Evolutionary conservation across 2,797 vertebrate species (phyloP).

Genomic region (Sciurus carolinensis): DNA sequence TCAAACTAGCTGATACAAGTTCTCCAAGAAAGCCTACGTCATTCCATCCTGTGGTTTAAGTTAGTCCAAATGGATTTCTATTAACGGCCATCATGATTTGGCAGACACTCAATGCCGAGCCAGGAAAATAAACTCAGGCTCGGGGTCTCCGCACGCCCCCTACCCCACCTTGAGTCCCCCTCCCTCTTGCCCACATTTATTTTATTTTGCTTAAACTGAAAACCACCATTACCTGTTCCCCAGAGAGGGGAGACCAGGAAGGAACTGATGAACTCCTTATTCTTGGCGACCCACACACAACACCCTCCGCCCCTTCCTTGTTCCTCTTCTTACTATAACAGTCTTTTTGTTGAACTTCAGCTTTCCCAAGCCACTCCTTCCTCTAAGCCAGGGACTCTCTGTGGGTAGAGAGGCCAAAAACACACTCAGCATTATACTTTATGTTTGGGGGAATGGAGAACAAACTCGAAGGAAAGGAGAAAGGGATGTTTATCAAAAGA

Average conservation of each 20-base stretch:
- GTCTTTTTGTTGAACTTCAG: neutral
- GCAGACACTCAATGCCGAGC: neutral
- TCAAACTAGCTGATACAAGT: neutral
- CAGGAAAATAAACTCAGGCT: neutral
- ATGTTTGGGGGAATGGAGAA: neutral
- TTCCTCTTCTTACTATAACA: conserved; percentile 51
- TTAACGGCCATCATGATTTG: neutral
- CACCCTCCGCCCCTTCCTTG: conserved; percentile 8
- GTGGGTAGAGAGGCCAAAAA: neutral
- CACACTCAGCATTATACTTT: neutral
- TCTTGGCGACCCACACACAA: neutral
- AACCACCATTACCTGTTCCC: neutral
- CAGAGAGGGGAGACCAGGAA: neutral
- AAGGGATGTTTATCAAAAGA: neutral
- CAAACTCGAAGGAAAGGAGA: neutral
- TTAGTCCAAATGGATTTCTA: neutral
- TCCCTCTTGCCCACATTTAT: neutral
- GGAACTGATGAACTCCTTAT: neutral
- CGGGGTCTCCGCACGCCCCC: neutral
- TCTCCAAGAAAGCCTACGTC: neutral
- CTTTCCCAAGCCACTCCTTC: conserved; percentile 21
- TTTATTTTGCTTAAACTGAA: neutral
- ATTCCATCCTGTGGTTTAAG: neutral
- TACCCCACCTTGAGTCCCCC: neutral
- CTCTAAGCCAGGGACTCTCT: neutral